Evolutionary conservation across 2,888 invertebrate genomes (phyloP).

Genomic region (Hyalella azteca): DNA sequence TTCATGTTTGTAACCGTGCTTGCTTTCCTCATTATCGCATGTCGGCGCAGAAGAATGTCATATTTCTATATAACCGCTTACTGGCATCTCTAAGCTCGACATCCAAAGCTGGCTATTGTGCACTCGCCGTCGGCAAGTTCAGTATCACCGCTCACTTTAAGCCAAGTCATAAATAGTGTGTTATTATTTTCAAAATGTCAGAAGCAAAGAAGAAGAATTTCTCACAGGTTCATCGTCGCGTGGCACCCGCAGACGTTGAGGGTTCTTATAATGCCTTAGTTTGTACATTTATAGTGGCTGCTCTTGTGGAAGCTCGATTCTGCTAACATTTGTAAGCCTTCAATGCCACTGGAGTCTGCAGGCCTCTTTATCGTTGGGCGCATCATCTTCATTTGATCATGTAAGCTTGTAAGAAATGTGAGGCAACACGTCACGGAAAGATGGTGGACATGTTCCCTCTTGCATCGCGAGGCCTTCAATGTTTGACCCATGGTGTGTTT

Average conservation of each 20-base stretch:
- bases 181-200: no score
- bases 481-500: conserved; percentile 57
- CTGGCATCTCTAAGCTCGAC: no score
- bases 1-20: background rate
- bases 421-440: background rate
- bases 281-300: conserved; percentile 16
- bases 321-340: conserved; percentile 7
- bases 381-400: conserved; percentile 23
- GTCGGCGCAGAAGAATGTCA: no score
- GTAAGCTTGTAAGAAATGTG: background rate
- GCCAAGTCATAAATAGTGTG: no score
- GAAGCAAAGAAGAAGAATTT: no score
- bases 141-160: no score
- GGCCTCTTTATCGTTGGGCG: conserved; percentile 7
- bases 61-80: no score
- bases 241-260: background rate
- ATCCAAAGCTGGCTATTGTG: no score
- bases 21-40: no score
- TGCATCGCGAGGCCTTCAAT: conserved; percentile 2
- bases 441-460: background rate
- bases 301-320: background rate
- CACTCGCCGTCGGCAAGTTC: no score
- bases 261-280: background rate
- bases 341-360: conserved; percentile 7
- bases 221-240: background rate